Conservation (phyloP, 2,797 vertebrate species). For the Babyrousa celebensis region DNA sequence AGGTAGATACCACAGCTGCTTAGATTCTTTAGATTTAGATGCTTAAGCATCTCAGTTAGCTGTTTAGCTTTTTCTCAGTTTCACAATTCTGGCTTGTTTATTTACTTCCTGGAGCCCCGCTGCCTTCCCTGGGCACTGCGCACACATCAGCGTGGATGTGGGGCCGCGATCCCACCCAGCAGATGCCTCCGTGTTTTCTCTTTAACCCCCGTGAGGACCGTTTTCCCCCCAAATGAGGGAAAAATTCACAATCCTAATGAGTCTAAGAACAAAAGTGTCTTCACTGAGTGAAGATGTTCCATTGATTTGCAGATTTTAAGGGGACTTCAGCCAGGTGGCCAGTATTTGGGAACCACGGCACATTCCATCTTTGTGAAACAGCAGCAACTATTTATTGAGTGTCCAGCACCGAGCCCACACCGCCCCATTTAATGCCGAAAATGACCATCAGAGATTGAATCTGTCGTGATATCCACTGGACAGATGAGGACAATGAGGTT, state of each 20-base stretch:
- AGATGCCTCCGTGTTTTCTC: background rate
- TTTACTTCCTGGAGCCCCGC: fast-evolving
- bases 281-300: fast-evolving
- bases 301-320: no score
- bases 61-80: background rate
- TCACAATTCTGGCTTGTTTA: background rate
- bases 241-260: background rate
- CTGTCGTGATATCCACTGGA: fast-evolving
- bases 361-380: background rate
- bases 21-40: background rate
- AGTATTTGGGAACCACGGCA: background rate
- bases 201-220: no score
- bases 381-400: background rate
- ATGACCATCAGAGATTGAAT: background rate
- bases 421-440: background rate
- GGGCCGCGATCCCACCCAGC: no score
- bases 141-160: background rate
- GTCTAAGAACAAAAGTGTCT: background rate
- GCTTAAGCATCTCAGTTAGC: no score
- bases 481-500: background rate
- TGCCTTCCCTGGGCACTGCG: background rate
- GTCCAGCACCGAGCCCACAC: background rate
- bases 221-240: background rate
- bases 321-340: background rate
- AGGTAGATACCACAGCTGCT: background rate